Percentiles rank a stretch among this genome's conserved stretches.
These are phyloP conservation scores for Zophobas atratus DNA, from an alignment of 1,140 invertebrate genomes.

Conservation along the genomic window DNA sequence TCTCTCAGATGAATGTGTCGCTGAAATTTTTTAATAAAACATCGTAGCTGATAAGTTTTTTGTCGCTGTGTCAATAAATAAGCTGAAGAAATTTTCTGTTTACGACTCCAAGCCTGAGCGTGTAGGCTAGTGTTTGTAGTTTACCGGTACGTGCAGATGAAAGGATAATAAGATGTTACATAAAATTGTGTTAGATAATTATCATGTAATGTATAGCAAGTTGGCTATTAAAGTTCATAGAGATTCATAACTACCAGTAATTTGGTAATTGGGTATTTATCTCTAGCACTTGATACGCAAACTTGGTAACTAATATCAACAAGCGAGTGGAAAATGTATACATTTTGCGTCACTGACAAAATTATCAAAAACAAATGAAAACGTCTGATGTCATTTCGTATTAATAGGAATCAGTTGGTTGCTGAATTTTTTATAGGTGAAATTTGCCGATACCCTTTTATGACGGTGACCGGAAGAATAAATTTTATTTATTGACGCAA, in stretches of 20 bases:
- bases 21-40: conserved; percentile 24
- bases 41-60: conserved; percentile 23
- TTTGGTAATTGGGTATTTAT: conserved; percentile 17
- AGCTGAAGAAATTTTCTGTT: not conserved
- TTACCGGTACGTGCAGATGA: too few relatives aligned
- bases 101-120: too few relatives aligned
- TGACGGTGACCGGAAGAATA: too few relatives aligned
- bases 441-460: not conserved
- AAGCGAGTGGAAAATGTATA: conserved; percentile 19
- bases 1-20: conserved; percentile 25
- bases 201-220: too few relatives aligned
- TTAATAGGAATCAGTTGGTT: not conserved
- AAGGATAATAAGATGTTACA: too few relatives aligned
- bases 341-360: conserved; percentile 20
- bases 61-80: conserved; percentile 32
- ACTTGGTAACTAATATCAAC: not conserved
- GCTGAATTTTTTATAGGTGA: not conserved
- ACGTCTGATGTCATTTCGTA: conserved; percentile 5
- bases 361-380: conserved; percentile 3
- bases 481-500: too few relatives aligned
- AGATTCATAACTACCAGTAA: not conserved
- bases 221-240: too few relatives aligned
- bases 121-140: too few relatives aligned
- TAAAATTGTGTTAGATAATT: too few relatives aligned
- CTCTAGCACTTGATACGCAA: not conserved